Evolutionary conservation across 2,113 vertebrate species (phyloP).

Genomic region (Carettochelys insculpta): DNA sequence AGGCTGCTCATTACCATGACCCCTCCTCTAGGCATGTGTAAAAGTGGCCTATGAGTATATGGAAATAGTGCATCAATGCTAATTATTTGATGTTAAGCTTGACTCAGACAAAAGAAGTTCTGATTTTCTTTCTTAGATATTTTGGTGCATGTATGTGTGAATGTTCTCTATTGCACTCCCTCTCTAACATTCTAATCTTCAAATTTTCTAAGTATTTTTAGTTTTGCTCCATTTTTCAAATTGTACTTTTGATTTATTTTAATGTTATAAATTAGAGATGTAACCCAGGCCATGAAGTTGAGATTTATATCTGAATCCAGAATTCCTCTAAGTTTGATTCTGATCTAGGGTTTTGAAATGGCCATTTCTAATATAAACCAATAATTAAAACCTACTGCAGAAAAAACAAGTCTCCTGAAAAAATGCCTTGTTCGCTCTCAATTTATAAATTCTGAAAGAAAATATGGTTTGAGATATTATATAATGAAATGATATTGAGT

Average conservation of each 20-base stretch:
- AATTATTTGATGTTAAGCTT: rapidly evolving
- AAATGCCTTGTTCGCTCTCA: rapidly evolving
- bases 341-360: rapidly evolving
- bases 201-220: neutral
- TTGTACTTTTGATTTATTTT: neutral
- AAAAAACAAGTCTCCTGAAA: rapidly evolving
- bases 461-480: rapidly evolving
- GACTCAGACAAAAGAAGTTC: neutral
- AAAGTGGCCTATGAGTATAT: neutral
- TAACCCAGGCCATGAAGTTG: neutral
- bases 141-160: neutral
- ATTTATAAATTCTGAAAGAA: neutral
- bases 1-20: too few relatives aligned
- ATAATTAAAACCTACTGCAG: neutral
- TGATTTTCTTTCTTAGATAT: neutral
- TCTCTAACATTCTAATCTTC: neutral
- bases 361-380: neutral
- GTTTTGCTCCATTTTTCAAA: neutral
- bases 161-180: too few relatives aligned
- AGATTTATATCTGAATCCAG: rapidly evolving
- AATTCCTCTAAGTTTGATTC: rapidly evolving
- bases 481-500: neutral
- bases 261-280: neutral
- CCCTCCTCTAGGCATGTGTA: too few relatives aligned
- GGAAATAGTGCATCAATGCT: rapidly evolving